Percentiles rank a stretch among this genome's conserved stretches.
Evolutionary conservation across 2,113 vertebrate species (phyloP).

Genomic region (Mesitornis unicolor): DNA sequence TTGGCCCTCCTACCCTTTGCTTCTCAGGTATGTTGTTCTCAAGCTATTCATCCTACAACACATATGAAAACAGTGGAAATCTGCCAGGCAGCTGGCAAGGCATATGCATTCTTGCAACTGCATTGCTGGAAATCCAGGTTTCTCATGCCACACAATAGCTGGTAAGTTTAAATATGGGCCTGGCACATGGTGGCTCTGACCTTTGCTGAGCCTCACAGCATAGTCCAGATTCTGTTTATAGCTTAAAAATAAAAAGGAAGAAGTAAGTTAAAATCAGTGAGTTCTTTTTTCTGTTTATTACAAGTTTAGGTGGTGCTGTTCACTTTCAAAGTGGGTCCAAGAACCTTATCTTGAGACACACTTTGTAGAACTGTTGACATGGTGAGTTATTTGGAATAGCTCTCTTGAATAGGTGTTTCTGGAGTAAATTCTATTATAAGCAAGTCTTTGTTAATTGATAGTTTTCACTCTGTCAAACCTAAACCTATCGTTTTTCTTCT

Average conservation of each 20-base stretch:
- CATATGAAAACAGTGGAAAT: neutral
- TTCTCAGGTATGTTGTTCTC: neutral
- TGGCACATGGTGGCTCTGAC: neutral
- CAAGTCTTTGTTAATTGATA: neutral
- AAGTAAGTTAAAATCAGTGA: neutral
- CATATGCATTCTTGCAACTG: accelerated
- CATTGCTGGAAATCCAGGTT: neutral
- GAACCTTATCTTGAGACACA: neutral
- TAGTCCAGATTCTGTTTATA: neutral
- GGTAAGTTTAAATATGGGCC: neutral
- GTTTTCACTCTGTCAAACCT: neutral
- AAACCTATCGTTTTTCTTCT: neutral
- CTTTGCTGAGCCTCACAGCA: neutral
- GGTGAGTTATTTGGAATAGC: neutral
- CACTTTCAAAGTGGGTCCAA: neutral
- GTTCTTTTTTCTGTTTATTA: neutral
- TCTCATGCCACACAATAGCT: neutral
- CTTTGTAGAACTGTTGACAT: neutral
- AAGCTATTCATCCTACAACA: neutral
- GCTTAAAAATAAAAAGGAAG: neutral
- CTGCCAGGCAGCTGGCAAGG: neutral
- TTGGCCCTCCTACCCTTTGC: neutral
- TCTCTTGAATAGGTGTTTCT: neutral
- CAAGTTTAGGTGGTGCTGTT: neutral
- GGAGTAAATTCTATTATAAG: neutral